Percentiles rank a stretch among this genome's conserved stretches.
These are phyloP conservation scores for Hetaerina americana DNA, from an alignment of 1,140 invertebrate genomes.

Conservation along the genomic window DNA sequence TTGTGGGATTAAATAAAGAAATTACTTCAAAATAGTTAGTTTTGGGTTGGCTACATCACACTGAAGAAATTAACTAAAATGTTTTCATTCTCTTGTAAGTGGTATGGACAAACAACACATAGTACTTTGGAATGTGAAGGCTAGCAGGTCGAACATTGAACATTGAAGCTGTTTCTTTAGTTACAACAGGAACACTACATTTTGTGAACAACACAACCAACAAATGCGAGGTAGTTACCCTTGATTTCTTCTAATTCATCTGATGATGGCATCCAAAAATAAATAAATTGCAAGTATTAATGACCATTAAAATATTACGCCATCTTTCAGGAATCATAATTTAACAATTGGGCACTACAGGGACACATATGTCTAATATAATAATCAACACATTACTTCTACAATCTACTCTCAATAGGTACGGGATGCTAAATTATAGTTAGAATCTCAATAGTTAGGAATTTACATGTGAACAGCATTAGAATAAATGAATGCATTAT, in stretches of 20 bases:
- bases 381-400: no score
- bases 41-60: no score
- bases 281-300: not conserved
- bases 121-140: not conserved
- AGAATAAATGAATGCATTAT: no score
- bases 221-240: conserved; percentile 12
- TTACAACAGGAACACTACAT: not conserved
- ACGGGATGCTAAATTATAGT: no score
- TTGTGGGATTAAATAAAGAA: no score
- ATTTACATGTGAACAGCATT: no score
- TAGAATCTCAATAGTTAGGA: no score
- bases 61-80: not conserved
- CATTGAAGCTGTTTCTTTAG: not conserved
- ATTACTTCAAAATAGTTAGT: no score
- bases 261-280: conserved; percentile 14
- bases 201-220: not conserved
- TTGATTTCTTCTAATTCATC: conserved; percentile 8
- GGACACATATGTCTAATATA: no score
- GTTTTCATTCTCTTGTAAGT: not conserved
- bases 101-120: not conserved
- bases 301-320: not conserved
- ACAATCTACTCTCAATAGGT: no score
- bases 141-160: not conserved
- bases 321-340: not conserved
- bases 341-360: no score